A percentile compares a stretch with the other conserved stretches of the same genome.
Evolutionary conservation across 2,797 vertebrate genomes (phyloP).

Genomic region (Sciurus vulgaris): DNA sequence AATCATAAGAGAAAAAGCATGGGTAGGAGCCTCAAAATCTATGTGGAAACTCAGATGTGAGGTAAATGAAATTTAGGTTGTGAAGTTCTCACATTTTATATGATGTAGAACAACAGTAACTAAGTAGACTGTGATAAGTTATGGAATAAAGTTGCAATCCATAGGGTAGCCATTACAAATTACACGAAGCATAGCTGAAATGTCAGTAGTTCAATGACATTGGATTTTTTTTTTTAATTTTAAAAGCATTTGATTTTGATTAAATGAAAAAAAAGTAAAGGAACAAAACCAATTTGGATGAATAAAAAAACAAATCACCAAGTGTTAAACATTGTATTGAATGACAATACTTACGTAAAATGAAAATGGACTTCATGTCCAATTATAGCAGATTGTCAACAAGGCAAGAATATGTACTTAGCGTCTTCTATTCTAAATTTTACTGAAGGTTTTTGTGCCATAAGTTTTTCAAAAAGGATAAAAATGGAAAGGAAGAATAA

Average conservation of each 20-base stretch:
- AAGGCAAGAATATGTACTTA: neutral
- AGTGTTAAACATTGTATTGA: neutral
- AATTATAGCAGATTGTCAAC: neutral
- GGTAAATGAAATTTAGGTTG: neutral
- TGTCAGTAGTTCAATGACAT: neutral
- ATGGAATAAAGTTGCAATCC: neutral
- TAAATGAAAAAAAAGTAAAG: neutral
- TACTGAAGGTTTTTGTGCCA: neutral
- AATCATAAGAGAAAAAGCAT: no score
- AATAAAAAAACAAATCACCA: constrained; percentile 1
- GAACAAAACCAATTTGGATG: neutral
- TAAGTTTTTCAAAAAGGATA: neutral
- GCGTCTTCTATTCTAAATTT: neutral
- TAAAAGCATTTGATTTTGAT: constrained; percentile 34
- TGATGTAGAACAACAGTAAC: neutral
- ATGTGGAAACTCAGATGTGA: neutral
- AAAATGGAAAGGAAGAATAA: constrained; percentile 19
- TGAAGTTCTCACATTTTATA: neutral
- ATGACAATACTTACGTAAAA: neutral
- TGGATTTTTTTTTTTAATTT: neutral
- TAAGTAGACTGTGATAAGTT: neutral
- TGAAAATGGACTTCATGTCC: neutral
- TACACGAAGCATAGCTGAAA: neutral
- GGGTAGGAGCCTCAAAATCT: no score
- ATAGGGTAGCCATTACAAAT: neutral